phyloP scores from a whole-genome alignment of 2,888 invertebrate species.

The Stenolophus ochropezus region DNA sequence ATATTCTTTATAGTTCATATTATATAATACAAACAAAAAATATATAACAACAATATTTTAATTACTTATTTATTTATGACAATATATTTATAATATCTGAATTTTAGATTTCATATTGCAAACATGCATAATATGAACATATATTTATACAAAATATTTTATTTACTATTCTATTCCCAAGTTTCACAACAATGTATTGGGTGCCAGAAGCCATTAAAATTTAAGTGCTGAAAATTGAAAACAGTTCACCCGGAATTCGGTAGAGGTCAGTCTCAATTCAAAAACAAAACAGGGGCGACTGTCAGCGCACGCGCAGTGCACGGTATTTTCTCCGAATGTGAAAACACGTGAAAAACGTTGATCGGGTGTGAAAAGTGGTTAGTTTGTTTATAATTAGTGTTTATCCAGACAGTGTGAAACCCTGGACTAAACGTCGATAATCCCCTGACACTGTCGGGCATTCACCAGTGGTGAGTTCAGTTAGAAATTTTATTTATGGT shows the following conservation, averaged over 20 bases:
- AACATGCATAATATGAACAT: too few species aligned
- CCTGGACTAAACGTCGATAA: neutral
- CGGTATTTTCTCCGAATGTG: conserved; percentile 55
- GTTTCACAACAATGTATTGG: neutral
- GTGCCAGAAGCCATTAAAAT: neutral
- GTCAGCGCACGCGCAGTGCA: conserved; percentile 22
- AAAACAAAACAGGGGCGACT: conserved; percentile 17
- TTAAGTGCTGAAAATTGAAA: neutral
- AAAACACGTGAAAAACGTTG: conserved; percentile 59
- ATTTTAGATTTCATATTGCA: too few species aligned
- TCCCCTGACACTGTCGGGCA: neutral
- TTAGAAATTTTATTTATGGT: conserved; percentile 19
- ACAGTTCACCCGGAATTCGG: neutral
- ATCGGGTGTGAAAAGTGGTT: conserved; percentile 56
- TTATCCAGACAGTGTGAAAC: conserved; percentile 31
- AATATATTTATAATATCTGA: too few species aligned
- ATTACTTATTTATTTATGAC: too few species aligned
- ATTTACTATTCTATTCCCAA: neutral
- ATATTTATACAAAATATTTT: neutral
- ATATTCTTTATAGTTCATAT: too few species aligned
- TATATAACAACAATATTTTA: too few species aligned
- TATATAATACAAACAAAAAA: too few species aligned
- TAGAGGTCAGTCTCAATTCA: conserved; percentile 19
- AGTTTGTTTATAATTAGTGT: conserved; percentile 52
- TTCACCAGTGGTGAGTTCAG: conserved; percentile 27